These are phyloP conservation scores for Drosophila funebris DNA, from an alignment of 1,140 invertebrate species.

Conservation along the genomic window DNA sequence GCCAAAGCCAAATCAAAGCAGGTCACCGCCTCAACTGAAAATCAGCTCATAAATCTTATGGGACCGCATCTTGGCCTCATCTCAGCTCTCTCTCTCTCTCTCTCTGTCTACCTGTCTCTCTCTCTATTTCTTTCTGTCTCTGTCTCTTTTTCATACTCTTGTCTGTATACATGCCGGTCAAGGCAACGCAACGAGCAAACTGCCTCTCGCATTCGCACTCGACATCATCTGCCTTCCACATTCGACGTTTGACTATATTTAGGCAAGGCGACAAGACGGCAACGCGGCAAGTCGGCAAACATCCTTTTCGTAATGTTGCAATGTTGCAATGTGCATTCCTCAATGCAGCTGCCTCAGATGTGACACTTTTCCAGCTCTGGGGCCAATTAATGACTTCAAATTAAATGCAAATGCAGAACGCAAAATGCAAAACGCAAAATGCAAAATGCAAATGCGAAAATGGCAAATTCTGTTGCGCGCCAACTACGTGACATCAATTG, in stretches of 20 bases:
- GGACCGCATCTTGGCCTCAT: constrained; percentile 6
- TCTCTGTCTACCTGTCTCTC: background rate
- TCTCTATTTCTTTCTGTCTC: background rate
- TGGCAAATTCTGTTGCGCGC: constrained; percentile 18
- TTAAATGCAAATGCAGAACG: constrained; percentile 36
- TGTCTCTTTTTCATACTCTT: constrained; percentile 15
- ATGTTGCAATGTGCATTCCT: constrained; percentile 23
- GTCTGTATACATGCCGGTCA: constrained; percentile 61
- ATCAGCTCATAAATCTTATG: constrained; percentile 42
- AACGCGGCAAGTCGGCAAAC: background rate
- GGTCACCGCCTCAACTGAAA: constrained; percentile 30
- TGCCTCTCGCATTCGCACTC: constrained; percentile 13
- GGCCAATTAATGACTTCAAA: constrained; percentile 46
- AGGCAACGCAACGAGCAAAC: constrained; percentile 46
- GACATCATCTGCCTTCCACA: background rate
- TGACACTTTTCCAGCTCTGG: constrained; percentile 25
- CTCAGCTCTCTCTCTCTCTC: background rate
- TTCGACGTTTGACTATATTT: constrained; percentile 45
- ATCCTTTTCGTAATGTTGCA: constrained; percentile 10
- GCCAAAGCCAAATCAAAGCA: constrained; percentile 56
- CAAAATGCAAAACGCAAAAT: constrained; percentile 20
- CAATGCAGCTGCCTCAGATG: background rate
- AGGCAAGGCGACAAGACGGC: background rate
- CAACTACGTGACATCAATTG: constrained; percentile 43
- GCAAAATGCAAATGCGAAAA: background rate